Base-by-base conservation (phyloP, 2,888 invertebrate genomes). In the Caenorhabditis virilis region DNA sequence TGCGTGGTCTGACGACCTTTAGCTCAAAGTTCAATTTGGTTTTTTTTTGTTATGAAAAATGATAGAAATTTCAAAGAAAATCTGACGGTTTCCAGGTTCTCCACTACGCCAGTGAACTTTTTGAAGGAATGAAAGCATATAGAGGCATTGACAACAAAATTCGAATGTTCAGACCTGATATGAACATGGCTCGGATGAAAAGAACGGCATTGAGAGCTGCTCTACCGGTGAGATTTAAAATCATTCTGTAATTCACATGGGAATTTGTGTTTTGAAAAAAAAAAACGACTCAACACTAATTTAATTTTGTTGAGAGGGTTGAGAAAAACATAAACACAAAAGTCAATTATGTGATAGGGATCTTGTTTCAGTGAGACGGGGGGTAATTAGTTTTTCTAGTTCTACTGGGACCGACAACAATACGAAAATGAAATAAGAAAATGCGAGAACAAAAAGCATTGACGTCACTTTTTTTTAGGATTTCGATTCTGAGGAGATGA, bases 111-210 rank as follows among this genome's bases (percentile, higher is more conserved):
- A 73, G 77, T 39, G 82, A 97, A 94, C 87, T 95, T 69, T 98
- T 98, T 84, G 98, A 98, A 88, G 98, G 98, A 52, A 89, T 95
- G 89, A 98, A 98, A 86, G 95, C 95, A 0, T 98, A 92, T 86
- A 88, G 94, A 76, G 94, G 95, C 9, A 88, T 89, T 13, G 95
- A 98, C 86, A 91, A 91, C 57, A 90, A 89, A 86, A 91, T 98
- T 74, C 88, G 95, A 74, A 86, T 98, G 81, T 98, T 98, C 86
- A 89, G 98, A 49, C 97, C 97, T 0, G 91, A 94, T 53, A 86
- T 93, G 84, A 98, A 98, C 85, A 93, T 97, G 91, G 88, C 89
- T 61, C 88, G 98, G 74, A 92, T 98, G 92, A 90, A 91, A 80
- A 83, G 87, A 56, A 91, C 94, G 1, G 93, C 97, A 0, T 85